Percentiles rank a stretch among this genome's conserved stretches.
phyloP scores from a whole-genome alignment of 2,797 vertebrate species.

The Anabas testudineus region DNA sequence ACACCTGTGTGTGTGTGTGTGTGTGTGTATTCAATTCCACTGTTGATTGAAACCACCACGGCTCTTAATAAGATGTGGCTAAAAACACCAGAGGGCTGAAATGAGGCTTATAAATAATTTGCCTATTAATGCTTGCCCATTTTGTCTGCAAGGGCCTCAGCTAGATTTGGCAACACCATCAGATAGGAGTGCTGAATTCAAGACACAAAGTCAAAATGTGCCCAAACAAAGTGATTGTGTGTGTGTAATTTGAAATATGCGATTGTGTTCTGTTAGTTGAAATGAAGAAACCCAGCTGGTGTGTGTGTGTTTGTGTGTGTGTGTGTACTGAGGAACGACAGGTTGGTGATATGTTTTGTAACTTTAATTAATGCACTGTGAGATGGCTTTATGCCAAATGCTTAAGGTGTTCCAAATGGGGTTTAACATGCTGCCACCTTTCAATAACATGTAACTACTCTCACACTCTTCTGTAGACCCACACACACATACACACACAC shows the following conservation, averaged over 20 bases:
- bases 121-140: conserved; percentile 60
- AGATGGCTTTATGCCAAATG: conserved; percentile 48
- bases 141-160: conserved; percentile 34
- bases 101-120: conserved; percentile 68
- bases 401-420: conserved; percentile 55
- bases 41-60: conserved; percentile 63
- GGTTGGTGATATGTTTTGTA: conserved; percentile 52
- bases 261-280: conserved; percentile 1
- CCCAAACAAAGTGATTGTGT: conserved; percentile 27
- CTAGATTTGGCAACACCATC: conserved; percentile 48
- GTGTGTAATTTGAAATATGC: conserved; percentile 6
- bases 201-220: conserved; percentile 44
- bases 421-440: conserved; percentile 66
- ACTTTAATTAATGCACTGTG: conserved; percentile 67
- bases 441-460: conserved; percentile 49
- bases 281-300: conserved; percentile 26
- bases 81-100: conserved; percentile 68
- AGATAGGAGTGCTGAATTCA: conserved; percentile 39
- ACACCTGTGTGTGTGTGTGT: conserved; percentile 25
- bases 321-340: conserved; percentile 40
- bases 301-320: conserved; percentile 17
- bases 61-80: conserved; percentile 63
- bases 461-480: conserved; percentile 13
- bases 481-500: not conserved
- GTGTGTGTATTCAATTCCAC: conserved; percentile 38